These are phyloP conservation scores for Silvanus unidentatus DNA, from an alignment of 2,888 invertebrate genomes.

Conservation along the genomic window DNA sequence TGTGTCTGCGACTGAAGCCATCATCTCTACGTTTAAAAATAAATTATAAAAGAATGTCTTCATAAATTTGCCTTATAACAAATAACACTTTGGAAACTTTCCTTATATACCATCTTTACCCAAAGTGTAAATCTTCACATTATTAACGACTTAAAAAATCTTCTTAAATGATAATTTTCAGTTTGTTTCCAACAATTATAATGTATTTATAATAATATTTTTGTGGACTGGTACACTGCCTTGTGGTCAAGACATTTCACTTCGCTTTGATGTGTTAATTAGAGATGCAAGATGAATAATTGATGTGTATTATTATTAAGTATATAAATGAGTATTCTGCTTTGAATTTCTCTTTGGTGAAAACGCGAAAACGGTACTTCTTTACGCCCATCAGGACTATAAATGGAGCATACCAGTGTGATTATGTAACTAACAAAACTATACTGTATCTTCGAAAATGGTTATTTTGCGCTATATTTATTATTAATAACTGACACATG, in stretches of 20 bases:
- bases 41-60: conserved; percentile 36
- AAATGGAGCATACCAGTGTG: not conserved
- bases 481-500: too few species aligned
- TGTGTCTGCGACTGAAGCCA: conserved; percentile 33
- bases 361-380: conserved; percentile 9
- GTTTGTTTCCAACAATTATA: conserved; percentile 8
- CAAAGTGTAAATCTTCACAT: not conserved
- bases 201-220: conserved; percentile 8
- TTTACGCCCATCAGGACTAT: conserved; percentile 6
- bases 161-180: conserved; percentile 4
- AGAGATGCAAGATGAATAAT: conserved; percentile 7
- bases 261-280: conserved; percentile 10
- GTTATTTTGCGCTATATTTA: too few species aligned
- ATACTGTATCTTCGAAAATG: too few species aligned
- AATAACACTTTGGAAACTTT: conserved; percentile 13
- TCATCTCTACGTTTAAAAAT: conserved; percentile 36
- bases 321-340: conserved; percentile 1
- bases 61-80: conserved; percentile 32
- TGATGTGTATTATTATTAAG: conserved; percentile 6
- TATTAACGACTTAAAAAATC: conserved; percentile 3
- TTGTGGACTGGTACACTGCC: not conserved
- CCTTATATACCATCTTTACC: not conserved
- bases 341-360: conserved; percentile 6
- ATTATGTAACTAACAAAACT: too few species aligned
- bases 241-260: not conserved